Evolutionary conservation across 2,888 invertebrate species (phyloP).

Genomic region (Gryllus longicercus): DNA sequence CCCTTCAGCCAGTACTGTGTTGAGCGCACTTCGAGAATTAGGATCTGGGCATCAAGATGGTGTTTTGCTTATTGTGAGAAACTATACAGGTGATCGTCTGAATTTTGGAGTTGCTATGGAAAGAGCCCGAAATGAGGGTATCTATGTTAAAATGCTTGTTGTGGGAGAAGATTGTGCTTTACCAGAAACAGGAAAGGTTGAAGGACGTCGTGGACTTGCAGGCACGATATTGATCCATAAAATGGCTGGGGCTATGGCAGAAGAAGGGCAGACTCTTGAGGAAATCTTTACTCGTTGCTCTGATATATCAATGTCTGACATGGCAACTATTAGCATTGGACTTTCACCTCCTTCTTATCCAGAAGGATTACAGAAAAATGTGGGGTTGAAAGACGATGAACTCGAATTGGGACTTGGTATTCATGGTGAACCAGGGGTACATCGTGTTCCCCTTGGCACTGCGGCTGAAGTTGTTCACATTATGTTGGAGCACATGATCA

Average conservation of each 20-base stretch:
- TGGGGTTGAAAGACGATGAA: conserved; percentile 40
- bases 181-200: conserved; percentile 46
- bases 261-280: conserved; percentile 47
- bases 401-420: conserved; percentile 57
- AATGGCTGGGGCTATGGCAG: conserved; percentile 54
- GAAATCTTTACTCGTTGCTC: conserved; percentile 42
- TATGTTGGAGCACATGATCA: conserved; percentile 24
- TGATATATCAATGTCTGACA: conserved; percentile 40
- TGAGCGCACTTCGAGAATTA: conserved; percentile 31
- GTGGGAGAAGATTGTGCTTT: conserved; percentile 38
- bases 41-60: conserved; percentile 46
- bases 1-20: conserved; percentile 30
- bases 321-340: conserved; percentile 68
- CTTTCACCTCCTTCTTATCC: conserved; percentile 66
- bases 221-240: conserved; percentile 49
- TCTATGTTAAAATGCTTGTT: conserved; percentile 50
- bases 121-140: conserved; percentile 60
- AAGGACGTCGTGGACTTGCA: conserved; percentile 51
- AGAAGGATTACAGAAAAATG: conserved; percentile 44
- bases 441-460: conserved; percentile 43
- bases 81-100: conserved; percentile 74
- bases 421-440: conserved; percentile 55
- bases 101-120: conserved; percentile 81
- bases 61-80: conserved; percentile 66
- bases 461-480: conserved; percentile 23